These are phyloP conservation scores for Dipus sagitta DNA, from an alignment of 2,797 vertebrate species.

Conservation along the genomic window DNA sequence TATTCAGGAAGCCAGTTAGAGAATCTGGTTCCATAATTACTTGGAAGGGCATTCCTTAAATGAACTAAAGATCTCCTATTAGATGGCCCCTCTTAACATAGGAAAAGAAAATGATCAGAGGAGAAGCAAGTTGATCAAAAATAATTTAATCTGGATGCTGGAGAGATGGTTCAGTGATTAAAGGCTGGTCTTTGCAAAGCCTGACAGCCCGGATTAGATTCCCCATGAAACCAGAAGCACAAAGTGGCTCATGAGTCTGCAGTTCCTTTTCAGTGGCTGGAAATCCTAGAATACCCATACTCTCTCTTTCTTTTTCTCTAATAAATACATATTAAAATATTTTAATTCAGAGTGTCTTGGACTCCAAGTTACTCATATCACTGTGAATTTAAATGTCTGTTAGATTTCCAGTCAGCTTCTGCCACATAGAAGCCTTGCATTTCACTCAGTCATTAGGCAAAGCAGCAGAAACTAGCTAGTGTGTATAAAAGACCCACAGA, in stretches of 20 bases:
- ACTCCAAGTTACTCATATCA: neutral
- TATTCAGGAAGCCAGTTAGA: neutral
- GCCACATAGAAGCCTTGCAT: neutral
- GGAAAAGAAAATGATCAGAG: neutral
- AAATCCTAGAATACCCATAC: no score
- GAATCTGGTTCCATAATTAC: neutral
- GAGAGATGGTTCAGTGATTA: no score
- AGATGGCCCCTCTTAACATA: no score
- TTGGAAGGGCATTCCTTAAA: no score
- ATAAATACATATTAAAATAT: no score
- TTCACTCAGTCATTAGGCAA: neutral
- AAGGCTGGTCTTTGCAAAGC: no score
- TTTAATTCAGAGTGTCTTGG: neutral
- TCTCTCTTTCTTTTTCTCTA: no score
- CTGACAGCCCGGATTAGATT: no score
- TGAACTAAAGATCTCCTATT: no score
- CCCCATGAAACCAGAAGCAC: no score
- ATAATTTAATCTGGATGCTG: neutral
- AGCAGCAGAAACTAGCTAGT: neutral
- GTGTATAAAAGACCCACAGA: fast-evolving
- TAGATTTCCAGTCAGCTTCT: neutral
- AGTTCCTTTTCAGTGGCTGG: no score
- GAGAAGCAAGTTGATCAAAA: slow-evolving; percentile 7
- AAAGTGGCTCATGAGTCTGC: no score
- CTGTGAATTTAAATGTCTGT: neutral